A percentile compares a stretch with the other conserved stretches of the same genome.
Conservation (phyloP, 23 tunicate species). For the Ciona savignyi region DNA sequence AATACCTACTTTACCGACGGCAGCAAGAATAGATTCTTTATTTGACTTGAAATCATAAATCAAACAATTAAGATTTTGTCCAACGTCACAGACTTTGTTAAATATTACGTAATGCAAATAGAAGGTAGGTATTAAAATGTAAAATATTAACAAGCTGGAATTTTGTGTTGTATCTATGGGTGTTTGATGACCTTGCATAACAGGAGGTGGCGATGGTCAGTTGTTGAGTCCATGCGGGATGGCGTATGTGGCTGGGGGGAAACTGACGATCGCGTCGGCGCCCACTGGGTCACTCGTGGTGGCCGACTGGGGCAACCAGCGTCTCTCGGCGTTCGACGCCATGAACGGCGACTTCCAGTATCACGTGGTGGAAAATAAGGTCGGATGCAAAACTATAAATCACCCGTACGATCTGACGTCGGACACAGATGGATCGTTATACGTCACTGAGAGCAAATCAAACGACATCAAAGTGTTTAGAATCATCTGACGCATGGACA, state of each 20-base stretch:
- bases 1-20: too few relatives aligned
- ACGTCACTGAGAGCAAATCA: conserved; percentile 43
- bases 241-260: conserved; percentile 19
- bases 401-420: conserved; percentile 30
- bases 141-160: too few relatives aligned
- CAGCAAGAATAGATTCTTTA: too few relatives aligned
- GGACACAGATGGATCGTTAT: conserved; percentile 21
- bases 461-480: conserved; percentile 33
- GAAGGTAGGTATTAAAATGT: too few relatives aligned
- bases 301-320: conserved; percentile 61
- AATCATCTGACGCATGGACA: neutral
- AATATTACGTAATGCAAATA: too few relatives aligned
- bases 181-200: too few relatives aligned
- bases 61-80: too few relatives aligned
- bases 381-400: neutral
- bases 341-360: conserved; percentile 21
- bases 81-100: too few relatives aligned
- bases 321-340: conserved; percentile 38
- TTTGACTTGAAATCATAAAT: too few relatives aligned
- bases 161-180: too few relatives aligned
- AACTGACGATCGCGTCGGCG: conserved; percentile 10
- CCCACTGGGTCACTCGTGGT: conserved; percentile 24
- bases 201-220: conserved; percentile 34
- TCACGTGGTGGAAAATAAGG: conserved; percentile 23
- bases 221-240: conserved; percentile 46